phyloP scores from a whole-genome alignment of 35 echinoderm and acorn worm species.

The Diadema setosum region DNA sequence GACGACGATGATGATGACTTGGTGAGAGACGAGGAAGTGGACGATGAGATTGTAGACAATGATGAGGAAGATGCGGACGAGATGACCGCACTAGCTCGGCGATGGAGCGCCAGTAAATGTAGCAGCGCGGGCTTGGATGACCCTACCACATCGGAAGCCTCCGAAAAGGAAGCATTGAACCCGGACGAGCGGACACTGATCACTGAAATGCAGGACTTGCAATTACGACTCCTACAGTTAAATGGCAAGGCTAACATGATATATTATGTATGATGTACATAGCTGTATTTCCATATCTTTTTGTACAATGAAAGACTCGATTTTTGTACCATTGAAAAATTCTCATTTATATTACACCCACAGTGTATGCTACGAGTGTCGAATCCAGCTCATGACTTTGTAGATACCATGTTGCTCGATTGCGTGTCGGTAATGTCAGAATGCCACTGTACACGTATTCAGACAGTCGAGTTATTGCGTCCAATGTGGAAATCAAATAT shows the following conservation, averaged over 20 bases:
- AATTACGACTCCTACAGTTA: slow-evolving; percentile 68
- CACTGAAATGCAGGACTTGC: slow-evolving; percentile 79
- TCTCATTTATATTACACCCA: no score
- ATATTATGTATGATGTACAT: slow-evolving; percentile 68
- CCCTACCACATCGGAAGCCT: not conserved
- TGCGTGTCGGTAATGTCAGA: no score
- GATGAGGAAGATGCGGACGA: not conserved
- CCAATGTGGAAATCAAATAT: no score
- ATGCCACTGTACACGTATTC: no score
- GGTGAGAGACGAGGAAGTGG: not conserved
- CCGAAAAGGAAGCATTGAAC: slow-evolving; percentile 10
- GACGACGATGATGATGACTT: not conserved
- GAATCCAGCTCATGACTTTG: no score
- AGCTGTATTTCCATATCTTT: no score
- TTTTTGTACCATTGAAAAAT: no score
- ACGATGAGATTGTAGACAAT: slow-evolving; percentile 5
- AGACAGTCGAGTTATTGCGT: no score
- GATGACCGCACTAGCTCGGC: not conserved
- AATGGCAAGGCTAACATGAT: slow-evolving; percentile 92
- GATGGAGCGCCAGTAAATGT: no score
- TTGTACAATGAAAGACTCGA: no score
- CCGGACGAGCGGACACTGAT: slow-evolving; percentile 42
- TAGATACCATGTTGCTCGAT: no score
- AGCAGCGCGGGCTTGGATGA: not conserved
- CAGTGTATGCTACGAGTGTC: no score